Conservation (phyloP, 2,113 vertebrate genomes). For the Amphiprion percula region DNA sequence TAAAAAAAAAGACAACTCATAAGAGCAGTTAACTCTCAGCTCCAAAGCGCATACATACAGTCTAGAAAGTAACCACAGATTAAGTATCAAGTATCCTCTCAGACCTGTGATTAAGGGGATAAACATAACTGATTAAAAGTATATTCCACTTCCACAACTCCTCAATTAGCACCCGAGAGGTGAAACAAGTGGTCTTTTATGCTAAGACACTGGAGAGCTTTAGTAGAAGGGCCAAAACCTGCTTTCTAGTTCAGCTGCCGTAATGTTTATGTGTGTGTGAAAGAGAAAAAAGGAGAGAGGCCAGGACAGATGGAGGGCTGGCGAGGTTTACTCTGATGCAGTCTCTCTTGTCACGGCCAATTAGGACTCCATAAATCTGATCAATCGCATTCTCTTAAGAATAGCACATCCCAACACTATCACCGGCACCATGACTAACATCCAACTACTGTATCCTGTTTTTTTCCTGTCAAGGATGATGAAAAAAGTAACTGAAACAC, state of each 20-base stretch:
- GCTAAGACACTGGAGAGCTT: conserved; percentile 28
- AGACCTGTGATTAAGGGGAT: conserved; percentile 64
- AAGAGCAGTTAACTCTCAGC: conserved; percentile 1
- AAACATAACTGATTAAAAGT: conserved; percentile 61
- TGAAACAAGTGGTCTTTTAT: conserved; percentile 66
- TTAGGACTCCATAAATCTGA: conserved; percentile 82
- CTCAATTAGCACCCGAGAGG: conserved; percentile 56
- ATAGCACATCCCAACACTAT: conserved; percentile 63
- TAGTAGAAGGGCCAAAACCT: conserved; percentile 7
- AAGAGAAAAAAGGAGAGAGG: conserved; percentile 16
- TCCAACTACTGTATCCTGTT: conserved; percentile 74
- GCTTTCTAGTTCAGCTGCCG: conserved; percentile 36
- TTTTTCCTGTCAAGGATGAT: conserved; percentile 63
- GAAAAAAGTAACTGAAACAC: conserved; percentile 57
- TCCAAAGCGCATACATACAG: conserved; percentile 20
- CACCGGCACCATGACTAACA: conserved; percentile 76
- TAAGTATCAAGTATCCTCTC: conserved; percentile 51
- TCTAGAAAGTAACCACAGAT: conserved; percentile 30
- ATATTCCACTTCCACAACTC: conserved; percentile 58
- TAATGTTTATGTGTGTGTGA: not conserved
- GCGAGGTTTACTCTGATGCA: conserved; percentile 51
- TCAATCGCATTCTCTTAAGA: conserved; percentile 74
- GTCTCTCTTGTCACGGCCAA: conserved; percentile 76
- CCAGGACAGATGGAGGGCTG: conserved; percentile 32
- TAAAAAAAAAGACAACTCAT: not conserved